phyloP scores from a whole-genome alignment of 2,797 vertebrate genomes.

The Phoebastria nigripes region DNA sequence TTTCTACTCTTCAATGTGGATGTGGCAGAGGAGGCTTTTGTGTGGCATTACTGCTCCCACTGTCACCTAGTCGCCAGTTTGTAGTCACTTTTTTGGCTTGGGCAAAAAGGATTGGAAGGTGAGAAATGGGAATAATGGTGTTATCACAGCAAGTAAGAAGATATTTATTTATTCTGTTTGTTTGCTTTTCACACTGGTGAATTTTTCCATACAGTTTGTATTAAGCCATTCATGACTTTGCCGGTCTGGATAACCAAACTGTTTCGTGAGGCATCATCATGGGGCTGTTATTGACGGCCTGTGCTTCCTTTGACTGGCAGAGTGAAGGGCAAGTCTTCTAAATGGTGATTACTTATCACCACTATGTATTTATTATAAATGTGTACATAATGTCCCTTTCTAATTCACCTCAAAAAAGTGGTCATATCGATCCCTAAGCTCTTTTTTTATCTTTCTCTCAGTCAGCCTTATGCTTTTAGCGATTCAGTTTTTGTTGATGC shows the following conservation, averaged over 20 bases:
- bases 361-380: not conserved
- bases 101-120: not conserved
- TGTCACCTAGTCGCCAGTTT: not conserved
- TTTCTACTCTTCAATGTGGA: not conserved
- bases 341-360: not conserved
- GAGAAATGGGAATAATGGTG: not conserved
- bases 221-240: not conserved
- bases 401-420: not conserved
- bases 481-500: not conserved
- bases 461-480: not conserved
- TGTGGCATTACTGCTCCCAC: not conserved
- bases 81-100: not conserved
- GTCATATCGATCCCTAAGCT: not conserved
- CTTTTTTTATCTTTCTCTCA: not conserved
- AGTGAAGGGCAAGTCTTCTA: conserved; percentile 3
- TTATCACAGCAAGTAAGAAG: not conserved
- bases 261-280: not conserved
- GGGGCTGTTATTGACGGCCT: not conserved
- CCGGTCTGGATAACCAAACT: not conserved
- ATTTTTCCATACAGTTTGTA: not conserved
- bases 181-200: not conserved
- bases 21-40: not conserved
- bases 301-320: not conserved
- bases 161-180: not conserved
- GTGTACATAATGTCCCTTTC: not conserved